Evolutionary conservation across 2,888 invertebrate species (phyloP), one percentile per base, ranked within the genome.

Genomic region (Nomada fabriciana): DNA sequence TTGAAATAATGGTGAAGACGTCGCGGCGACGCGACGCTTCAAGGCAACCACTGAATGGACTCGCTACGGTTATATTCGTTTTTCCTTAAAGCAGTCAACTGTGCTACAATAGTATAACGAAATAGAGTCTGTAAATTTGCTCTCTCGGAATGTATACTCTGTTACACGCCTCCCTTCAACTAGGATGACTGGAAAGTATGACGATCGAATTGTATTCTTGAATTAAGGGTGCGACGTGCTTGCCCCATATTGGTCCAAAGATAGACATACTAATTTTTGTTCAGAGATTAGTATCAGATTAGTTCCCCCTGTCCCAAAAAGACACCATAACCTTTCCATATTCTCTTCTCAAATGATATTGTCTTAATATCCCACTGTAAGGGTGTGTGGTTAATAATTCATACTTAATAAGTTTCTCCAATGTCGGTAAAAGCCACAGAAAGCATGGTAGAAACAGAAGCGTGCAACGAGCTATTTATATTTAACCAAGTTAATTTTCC

Each of bases 401-500:
- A 36, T 1, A 7, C 36, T 36, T 36, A 36, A 36, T 18, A 73
- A 73, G 36, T 76, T 76, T 65, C 20, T 64, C 20, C 20, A 52
- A 43, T 73, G 73, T 50, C 59, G 25, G 18, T 43, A 42, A 73
- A 43, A 73, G 50, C 55, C 20, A 20, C 2, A 42, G 50, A 13
- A 42, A 42, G 25, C 25, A 11, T n/a, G n/a, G 7, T 29, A 43
- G 20, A 11, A 52, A 53, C 7, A 36, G 52, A 42, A 52, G 50
- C 47, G 47, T 23, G 9, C 13, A 10, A 23, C 7, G 5, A 18
- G 42, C 5, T 55, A 76, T 76, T 76, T 63, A 68, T 36, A 36
- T 36, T 68, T 69, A 55, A 55, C 76, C 76, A 63, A 78, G 55
- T 59, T 50, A 76, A 79, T 63, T 63, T 79, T 69, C 50, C 69